A percentile compares a stretch with the other conserved stretches of the same genome.
Conservation (phyloP, 2,113 vertebrate species). For the Trematomus loennbergii region DNA sequence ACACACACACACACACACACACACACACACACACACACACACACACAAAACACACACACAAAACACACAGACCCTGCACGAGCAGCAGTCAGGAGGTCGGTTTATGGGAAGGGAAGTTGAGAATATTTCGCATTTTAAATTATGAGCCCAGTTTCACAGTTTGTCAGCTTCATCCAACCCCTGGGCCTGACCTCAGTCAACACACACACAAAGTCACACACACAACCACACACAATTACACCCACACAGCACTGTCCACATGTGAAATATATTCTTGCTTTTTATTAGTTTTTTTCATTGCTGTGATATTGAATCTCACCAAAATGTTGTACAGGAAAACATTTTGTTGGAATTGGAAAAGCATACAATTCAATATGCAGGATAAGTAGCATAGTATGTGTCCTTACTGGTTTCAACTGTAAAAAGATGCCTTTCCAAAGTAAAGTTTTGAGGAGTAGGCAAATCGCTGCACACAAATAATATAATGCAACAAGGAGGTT, state of each 20-base stretch:
- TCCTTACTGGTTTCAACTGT: too few relatives aligned
- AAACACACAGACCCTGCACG: neutral
- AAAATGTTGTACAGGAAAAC: too few relatives aligned
- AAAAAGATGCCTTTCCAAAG: too few relatives aligned
- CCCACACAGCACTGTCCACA: neutral
- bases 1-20: constrained; percentile 19
- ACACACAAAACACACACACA: constrained; percentile 20
- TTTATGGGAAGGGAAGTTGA: constrained; percentile 24
- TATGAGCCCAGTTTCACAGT: constrained; percentile 27
- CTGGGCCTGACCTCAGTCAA: constrained; percentile 30
- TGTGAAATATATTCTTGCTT: constrained; percentile 13
- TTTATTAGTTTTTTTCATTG: constrained; percentile 12
- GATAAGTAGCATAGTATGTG: too few relatives aligned
- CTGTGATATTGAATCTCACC: constrained; percentile 12
- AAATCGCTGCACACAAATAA: too few relatives aligned
- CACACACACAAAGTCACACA: constrained; percentile 2
- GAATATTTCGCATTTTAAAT: constrained; percentile 31
- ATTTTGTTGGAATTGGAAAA: too few relatives aligned
- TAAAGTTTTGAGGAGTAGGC: too few relatives aligned
- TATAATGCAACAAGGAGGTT: too few relatives aligned
- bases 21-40: neutral
- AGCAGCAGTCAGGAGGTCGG: constrained; percentile 2
- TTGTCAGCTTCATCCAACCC: constrained; percentile 29
- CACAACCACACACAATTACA: constrained; percentile 16
- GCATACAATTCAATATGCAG: too few relatives aligned